Percentiles rank a stretch among this genome's conserved stretches.
Conservation (phyloP, 2,888 invertebrate genomes). For the Andrena haemorrhoa region DNA sequence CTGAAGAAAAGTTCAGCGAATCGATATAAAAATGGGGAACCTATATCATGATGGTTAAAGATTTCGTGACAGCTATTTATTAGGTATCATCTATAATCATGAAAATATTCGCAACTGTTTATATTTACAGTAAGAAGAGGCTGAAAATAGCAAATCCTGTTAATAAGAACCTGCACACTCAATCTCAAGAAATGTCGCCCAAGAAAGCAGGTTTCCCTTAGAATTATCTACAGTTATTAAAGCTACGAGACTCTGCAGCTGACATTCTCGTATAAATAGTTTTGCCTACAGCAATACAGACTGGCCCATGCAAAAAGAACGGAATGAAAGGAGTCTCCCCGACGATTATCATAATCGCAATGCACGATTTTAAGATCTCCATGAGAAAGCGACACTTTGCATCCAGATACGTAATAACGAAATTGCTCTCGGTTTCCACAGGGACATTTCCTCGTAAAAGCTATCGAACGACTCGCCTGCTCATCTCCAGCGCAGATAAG, state of each 20-base stretch:
- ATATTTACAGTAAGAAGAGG: not conserved
- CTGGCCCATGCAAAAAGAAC: not conserved
- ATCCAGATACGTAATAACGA: slow-evolving; percentile 47
- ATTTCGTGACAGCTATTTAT: no score
- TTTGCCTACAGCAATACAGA: not conserved
- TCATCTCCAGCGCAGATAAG: slow-evolving; percentile 16
- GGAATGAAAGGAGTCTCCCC: not conserved
- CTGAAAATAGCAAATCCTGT: not conserved
- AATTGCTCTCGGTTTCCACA: slow-evolving; percentile 22
- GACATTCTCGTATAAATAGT: not conserved
- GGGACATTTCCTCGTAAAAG: slow-evolving; percentile 17
- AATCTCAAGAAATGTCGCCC: not conserved
- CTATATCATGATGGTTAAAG: no score
- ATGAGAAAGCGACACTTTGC: slow-evolving; percentile 18
- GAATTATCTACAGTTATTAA: slow-evolving; percentile 18
- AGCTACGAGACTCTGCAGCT: not conserved
- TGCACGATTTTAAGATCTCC: slow-evolving; percentile 17
- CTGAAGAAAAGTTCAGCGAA: no score
- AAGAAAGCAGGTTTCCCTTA: slow-evolving; percentile 38
- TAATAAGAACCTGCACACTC: not conserved
- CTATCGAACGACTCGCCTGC: slow-evolving; percentile 20
- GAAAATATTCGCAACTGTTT: not conserved
- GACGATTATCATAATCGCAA: slow-evolving; percentile 5
- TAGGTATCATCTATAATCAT: no score
- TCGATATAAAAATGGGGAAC: no score